A percentile compares a stretch with the other conserved stretches of the same genome.
These are phyloP conservation scores for Hafferia zeledoni DNA, from an alignment of 2,797 vertebrate genomes.

Conservation along the genomic window DNA sequence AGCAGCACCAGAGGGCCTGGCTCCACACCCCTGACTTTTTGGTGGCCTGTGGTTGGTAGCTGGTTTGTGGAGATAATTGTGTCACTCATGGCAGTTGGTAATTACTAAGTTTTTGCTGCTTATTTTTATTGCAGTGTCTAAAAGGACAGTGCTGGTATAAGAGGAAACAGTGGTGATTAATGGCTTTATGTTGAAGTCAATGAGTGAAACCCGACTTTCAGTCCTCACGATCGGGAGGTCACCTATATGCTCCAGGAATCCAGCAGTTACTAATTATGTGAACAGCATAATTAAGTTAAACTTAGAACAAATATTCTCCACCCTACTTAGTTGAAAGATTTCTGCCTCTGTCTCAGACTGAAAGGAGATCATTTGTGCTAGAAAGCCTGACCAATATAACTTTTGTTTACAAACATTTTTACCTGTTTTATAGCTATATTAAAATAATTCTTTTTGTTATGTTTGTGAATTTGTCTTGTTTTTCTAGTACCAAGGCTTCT, in stretches of 20 bases:
- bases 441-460: not conserved
- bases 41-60: not conserved
- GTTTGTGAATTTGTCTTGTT: not conserved
- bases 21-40: not conserved
- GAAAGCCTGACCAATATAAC: not conserved
- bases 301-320: not conserved
- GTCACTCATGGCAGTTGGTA: not conserved
- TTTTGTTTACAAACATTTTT: not conserved
- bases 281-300: not conserved
- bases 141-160: not conserved
- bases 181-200: not conserved
- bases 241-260: not conserved
- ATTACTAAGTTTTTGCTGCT: not conserved
- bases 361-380: not conserved
- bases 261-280: not conserved
- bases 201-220: not conserved
- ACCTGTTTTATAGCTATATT: not conserved
- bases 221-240: fast-evolving
- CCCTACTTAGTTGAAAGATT: not conserved
- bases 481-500: not conserved
- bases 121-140: not conserved
- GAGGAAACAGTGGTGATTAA: not conserved
- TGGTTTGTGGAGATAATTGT: not conserved
- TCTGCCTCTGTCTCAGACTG: not conserved
- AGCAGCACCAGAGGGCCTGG: not conserved